Percentiles rank a stretch among this genome's conserved stretches.
Conservation (phyloP, 2,113 vertebrate genomes). For the Ammodytes dubius region DNA sequence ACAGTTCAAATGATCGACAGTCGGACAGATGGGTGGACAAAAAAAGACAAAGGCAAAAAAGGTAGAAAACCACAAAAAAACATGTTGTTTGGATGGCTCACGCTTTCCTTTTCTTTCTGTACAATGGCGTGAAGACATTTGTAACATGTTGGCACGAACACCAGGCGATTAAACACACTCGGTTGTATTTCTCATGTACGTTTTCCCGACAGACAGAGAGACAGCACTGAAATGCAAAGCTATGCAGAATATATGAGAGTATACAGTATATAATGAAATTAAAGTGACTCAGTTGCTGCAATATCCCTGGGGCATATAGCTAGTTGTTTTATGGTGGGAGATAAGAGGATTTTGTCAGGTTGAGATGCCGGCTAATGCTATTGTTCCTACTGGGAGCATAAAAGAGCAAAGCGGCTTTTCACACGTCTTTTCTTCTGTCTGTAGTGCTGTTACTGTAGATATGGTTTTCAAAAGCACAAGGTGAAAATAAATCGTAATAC, state of each 20-base stretch:
- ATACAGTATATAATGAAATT: constrained; percentile 77
- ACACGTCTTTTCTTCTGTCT: constrained; percentile 69
- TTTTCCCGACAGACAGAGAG: constrained; percentile 9
- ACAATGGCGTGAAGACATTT: constrained; percentile 33
- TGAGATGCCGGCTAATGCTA: constrained; percentile 80
- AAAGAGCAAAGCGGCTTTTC: constrained; percentile 79
- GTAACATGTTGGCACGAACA: constrained; percentile 44
- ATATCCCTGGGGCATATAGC: constrained; percentile 75
- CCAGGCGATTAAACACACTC: constrained; percentile 18
- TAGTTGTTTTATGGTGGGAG: constrained; percentile 78
- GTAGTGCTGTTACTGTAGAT: constrained; percentile 71
- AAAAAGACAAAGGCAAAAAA: constrained; percentile 26
- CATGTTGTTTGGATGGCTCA: constrained; percentile 38
- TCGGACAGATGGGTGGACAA: constrained; percentile 45
- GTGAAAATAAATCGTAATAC: constrained; percentile 52
- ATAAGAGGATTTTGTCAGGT: constrained; percentile 84
- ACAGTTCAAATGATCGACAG: constrained; percentile 52
- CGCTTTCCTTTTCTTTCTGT: not conserved
- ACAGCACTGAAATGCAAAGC: constrained; percentile 62
- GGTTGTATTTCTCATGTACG: constrained; percentile 19
- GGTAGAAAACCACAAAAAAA: constrained; percentile 50
- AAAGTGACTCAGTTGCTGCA: constrained; percentile 73
- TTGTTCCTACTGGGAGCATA: constrained; percentile 77
- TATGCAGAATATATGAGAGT: constrained; percentile 67
- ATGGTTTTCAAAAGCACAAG: constrained; percentile 65